Evolutionary conservation across 2,888 invertebrate species (phyloP), one percentile per base, ranked within the genome.

Genomic region (Baronia brevicornis): DNA sequence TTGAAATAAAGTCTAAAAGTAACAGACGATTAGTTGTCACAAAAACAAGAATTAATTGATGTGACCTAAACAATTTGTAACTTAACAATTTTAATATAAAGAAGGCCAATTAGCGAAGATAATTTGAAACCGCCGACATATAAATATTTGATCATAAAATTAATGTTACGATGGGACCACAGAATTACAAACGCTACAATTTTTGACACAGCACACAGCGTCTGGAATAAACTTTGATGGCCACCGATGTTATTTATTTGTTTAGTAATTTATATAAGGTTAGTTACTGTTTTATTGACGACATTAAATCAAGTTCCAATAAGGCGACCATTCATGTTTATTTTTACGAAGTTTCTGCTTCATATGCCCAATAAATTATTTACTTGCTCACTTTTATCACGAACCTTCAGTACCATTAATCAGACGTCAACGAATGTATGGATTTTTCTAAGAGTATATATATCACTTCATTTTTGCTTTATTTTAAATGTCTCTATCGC

Each of bases 271-370:
- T 84, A 84, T 84, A 78, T 82, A 79, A 77, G 79, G 80, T 82
- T 82, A 79, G 82, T 82, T 79, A 82, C 80, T 74, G 82, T 82
- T 84, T 84, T 84, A 84, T 84, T 80, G 68, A 60, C 54, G 56
- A 71, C 72, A 80, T 82, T 84, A 84, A 84, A 84, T 84, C 84
- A 84, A 74, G 79, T 65, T 73, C 73, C 82, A 84, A 82, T 82
- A 80, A 84, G 82, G 82, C 84, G 79, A 74, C 74, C 79, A 82
- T 84, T 84, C 75, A 78, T 82, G 84, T 84, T 80, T 80, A 82
- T 82, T 82, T 84, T 84, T 82, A 80, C 80, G 64, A 71, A 80
- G 84, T 74, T 80, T 82, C 77, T 82, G 80, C 74, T 68, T 54
- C 67, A 75, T 78, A 75, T 75, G 68, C 54, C 68, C 69, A 77